Evolutionary conservation across 1,140 invertebrate species (phyloP).

Genomic region (Ctenoplectra terminalis): DNA sequence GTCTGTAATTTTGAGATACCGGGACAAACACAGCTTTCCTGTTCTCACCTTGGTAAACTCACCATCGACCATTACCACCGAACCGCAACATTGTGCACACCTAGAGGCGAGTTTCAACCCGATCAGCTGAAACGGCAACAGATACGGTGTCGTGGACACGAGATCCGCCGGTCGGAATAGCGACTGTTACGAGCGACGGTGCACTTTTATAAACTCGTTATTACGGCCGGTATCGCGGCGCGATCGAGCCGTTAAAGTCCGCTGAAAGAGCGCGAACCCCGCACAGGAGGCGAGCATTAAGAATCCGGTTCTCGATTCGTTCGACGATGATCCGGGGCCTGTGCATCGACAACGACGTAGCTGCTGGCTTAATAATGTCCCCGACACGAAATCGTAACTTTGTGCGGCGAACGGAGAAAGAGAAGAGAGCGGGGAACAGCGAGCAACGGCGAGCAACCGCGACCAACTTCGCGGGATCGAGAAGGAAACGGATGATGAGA

Average conservation of each 20-base stretch:
- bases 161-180: neutral
- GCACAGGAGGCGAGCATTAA: conserved; percentile 37
- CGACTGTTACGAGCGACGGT: conserved; percentile 43
- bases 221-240: conserved; percentile 36
- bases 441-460: neutral
- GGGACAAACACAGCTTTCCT: too few relatives aligned
- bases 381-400: conserved; percentile 56
- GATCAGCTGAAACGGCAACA: neutral
- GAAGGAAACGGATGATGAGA: neutral
- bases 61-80: neutral
- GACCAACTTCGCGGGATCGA: conserved; percentile 3
- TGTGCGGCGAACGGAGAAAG: conserved; percentile 23
- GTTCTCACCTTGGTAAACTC: too few relatives aligned
- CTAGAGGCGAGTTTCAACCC: neutral
- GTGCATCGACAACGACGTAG: conserved; percentile 36
- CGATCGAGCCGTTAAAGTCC: conserved; percentile 49
- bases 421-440: neutral
- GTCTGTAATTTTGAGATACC: too few relatives aligned
- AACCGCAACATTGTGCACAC: neutral
- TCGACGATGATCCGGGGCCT: conserved; percentile 26
- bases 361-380: conserved; percentile 62
- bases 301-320: conserved; percentile 57
- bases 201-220: conserved; percentile 61
- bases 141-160: neutral
- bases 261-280: conserved; percentile 21